Base-by-base conservation (phyloP, 2,888 invertebrate genomes). In the Rhamphomyia laevipes region DNA sequence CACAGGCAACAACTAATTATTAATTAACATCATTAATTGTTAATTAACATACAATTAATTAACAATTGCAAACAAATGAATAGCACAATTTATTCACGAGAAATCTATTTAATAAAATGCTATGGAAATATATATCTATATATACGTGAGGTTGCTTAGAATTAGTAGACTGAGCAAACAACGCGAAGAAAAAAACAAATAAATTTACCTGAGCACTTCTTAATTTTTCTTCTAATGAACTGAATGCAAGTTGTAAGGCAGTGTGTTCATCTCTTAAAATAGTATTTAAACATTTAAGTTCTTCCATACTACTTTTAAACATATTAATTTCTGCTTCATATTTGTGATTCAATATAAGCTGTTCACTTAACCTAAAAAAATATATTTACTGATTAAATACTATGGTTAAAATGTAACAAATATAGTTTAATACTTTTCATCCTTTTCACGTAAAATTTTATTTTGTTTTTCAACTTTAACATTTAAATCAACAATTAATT, bases 261-360 rank as follows among this genome's bases (percentile, higher is more conserved):
- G 93, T 90, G 66, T 95, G 89, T 71, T 97, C 96, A 71, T 97
- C 96, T 61, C 86, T 78, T 49, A 96, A 70, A 57, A 90, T 82
- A 73, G 93, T 88, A 71, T 92, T 93, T 12, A 90, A 73, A 55
- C 81, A 81, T 71, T 91, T 84, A 46, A 91, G 67, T 65, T 89
- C 87, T 51, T 77, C 76, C 68, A 86, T 80, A 61, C 78, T 84
- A 51, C 75, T 78, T 63, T 80, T 78, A 57, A 84, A 78, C 75
- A 83, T 77, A 60, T 80, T 76, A 47, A 87, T 81, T 70, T 89
- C 87, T 40, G 82, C 80, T 56, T 81, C 75, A 43, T 88, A 70
- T 44, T 78, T 80, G 45, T 74, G 76, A 67, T 81, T 85, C 54
- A 77, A 68, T 46, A 79, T 77, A 54, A 77, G 72, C 62, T 77